Conservation (phyloP, 2,888 invertebrate genomes). For the Agrilus cyanescens region DNA sequence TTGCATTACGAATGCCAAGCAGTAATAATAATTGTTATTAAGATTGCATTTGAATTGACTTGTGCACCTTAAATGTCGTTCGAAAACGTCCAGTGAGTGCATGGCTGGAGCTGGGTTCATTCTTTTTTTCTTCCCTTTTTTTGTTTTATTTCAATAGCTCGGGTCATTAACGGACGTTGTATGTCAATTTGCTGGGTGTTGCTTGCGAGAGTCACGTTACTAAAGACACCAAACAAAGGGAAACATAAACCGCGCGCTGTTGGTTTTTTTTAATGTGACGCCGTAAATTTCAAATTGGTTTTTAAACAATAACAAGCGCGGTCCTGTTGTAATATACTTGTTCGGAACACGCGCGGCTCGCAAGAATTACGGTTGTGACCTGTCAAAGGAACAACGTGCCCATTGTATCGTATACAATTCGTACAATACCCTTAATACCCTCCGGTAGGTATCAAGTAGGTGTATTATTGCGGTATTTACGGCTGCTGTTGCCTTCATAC, state of each 20-base stretch:
- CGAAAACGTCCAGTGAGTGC: no score
- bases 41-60: no score
- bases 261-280: slow-evolving; percentile 17
- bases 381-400: slow-evolving; percentile 13
- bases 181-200: slow-evolving; percentile 13
- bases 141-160: no score
- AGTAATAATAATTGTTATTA: no score
- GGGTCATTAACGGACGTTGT: slow-evolving; percentile 9
- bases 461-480: background rate
- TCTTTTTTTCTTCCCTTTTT: no score
- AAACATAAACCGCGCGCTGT: slow-evolving; percentile 18
- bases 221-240: slow-evolving; percentile 19
- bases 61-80: no score
- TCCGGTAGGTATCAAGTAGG: no score
- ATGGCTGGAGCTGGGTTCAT: no score
- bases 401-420: slow-evolving; percentile 5
- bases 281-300: slow-evolving; percentile 22
- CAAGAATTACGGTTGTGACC: slow-evolving; percentile 12
- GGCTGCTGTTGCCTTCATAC: background rate
- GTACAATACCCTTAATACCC: no score
- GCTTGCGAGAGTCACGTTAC: slow-evolving; percentile 17
- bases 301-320: slow-evolving; percentile 19
- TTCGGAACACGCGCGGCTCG: slow-evolving; percentile 14
- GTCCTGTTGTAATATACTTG: slow-evolving; percentile 13
- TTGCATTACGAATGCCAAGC: no score